Evolutionary conservation across 2,797 vertebrate genomes (phyloP).

Genomic region (Astyanax mexicanus): DNA sequence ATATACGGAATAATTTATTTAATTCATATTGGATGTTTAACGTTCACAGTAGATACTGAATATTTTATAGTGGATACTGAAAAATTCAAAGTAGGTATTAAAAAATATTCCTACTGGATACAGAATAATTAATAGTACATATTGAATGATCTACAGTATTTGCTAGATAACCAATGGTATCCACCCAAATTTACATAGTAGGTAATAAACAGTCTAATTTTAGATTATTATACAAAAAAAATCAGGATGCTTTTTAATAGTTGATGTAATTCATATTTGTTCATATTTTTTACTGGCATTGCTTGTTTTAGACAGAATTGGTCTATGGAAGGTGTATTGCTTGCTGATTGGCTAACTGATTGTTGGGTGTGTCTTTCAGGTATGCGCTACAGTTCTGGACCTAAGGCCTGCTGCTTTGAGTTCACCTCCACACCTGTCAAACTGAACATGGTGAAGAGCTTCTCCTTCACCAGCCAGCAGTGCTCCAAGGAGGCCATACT

Average conservation of each 20-base stretch:
- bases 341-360: neutral
- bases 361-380: constrained; percentile 48
- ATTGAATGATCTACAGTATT: neutral
- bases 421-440: constrained; percentile 52
- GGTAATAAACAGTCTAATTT: neutral
- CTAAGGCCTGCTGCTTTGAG: constrained; percentile 71
- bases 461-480: constrained; percentile 71
- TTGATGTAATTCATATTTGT: too few species aligned
- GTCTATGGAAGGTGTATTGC: too few species aligned
- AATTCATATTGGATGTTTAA: neutral
- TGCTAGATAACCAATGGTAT: neutral
- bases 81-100: neutral
- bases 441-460: constrained; percentile 48
- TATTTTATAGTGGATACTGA: neutral
- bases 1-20: too few species aligned
- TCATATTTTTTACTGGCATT: neutral
- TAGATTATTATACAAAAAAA: neutral
- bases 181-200: neutral
- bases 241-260: neutral
- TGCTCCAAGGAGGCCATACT: constrained; percentile 68
- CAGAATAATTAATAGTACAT: neutral
- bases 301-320: neutral
- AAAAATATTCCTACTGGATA: neutral
- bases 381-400: constrained; percentile 54
- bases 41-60: neutral